phyloP scores from a whole-genome alignment of 1,140 invertebrate species.

The Metopolophium dirhodum region DNA sequence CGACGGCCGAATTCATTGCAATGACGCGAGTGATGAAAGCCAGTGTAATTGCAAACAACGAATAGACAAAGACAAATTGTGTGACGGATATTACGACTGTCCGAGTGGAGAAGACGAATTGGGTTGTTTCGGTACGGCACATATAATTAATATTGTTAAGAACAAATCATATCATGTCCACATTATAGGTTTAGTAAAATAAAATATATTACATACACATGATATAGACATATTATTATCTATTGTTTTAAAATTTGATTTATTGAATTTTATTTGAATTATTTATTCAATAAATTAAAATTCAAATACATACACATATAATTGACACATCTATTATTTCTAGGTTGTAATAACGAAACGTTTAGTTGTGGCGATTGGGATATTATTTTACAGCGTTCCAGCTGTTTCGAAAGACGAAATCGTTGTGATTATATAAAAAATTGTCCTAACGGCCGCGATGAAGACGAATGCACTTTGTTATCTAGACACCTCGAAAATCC shows the following conservation, averaged over 20 bases:
- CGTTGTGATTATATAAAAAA: conserved; percentile 74
- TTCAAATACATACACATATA: too few species aligned
- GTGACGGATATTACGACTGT: conserved; percentile 83
- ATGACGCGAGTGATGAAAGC: conserved; percentile 81
- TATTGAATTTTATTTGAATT: too few species aligned
- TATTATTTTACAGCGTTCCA: conserved; percentile 63
- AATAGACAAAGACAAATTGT: conserved; percentile 70
- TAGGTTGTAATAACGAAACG: conserved; percentile 70
- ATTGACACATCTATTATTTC: background rate
- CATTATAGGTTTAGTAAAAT: background rate
- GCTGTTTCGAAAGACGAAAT: conserved; percentile 69
- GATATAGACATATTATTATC: background rate
- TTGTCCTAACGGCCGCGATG: conserved; percentile 77
- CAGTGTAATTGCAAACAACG: conserved; percentile 75
- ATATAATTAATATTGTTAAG: background rate
- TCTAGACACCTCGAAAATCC: conserved; percentile 57
- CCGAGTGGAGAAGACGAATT: conserved; percentile 76
- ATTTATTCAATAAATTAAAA: too few species aligned
- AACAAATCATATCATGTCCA: background rate
- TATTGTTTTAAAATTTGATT: too few species aligned
- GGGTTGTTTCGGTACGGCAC: conserved; percentile 71
- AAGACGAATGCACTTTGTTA: conserved; percentile 69
- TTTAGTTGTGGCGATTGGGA: conserved; percentile 72
- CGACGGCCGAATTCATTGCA: conserved; percentile 77
- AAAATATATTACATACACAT: background rate